Conservation (phyloP, 2,113 vertebrate genomes). For the Sorex fumeus region DNA sequence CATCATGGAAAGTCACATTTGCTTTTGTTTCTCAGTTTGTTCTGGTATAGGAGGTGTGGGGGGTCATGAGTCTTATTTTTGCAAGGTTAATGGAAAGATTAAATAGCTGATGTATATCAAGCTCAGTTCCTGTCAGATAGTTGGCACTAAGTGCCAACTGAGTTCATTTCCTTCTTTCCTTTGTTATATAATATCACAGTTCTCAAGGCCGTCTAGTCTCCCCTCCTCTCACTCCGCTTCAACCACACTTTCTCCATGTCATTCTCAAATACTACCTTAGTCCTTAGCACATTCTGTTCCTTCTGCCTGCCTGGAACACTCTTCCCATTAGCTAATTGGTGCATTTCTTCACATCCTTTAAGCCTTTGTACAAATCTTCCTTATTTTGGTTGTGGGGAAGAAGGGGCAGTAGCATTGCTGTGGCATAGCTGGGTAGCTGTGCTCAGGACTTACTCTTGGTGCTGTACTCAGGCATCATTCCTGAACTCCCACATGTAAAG, state of each 20-base stretch:
- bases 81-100: background rate
- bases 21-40: background rate
- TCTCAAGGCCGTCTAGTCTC: background rate
- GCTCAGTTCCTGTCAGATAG: background rate
- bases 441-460: no score
- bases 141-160: background rate
- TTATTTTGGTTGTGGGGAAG: background rate
- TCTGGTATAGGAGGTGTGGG: background rate
- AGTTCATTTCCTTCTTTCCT: constrained; percentile 30
- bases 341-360: background rate
- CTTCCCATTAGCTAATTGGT: background rate
- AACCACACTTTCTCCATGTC: background rate
- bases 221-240: background rate
- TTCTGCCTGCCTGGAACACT: background rate
- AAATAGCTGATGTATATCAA: background rate
- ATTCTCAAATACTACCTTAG: background rate
- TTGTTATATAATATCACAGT: background rate
- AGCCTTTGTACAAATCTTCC: background rate
- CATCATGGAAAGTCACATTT: background rate
- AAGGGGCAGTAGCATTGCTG: no score
- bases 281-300: no score
- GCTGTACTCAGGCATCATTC: no score
- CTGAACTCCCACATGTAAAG: no score
- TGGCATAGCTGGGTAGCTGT: no score
- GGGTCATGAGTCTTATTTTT: background rate